Conservation (phyloP, 2,113 vertebrate genomes). For the Connochaetes taurinus region DNA sequence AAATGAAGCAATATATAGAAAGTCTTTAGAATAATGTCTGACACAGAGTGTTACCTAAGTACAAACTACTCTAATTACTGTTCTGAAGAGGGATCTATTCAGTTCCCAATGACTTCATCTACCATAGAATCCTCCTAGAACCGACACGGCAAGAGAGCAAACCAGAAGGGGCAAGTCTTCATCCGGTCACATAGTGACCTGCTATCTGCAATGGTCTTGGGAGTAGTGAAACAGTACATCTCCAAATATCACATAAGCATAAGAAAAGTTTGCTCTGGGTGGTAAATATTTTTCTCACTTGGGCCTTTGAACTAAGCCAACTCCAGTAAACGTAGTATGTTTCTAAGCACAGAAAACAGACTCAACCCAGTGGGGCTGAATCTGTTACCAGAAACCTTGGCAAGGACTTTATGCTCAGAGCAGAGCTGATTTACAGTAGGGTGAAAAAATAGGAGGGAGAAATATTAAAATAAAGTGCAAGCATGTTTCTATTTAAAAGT, state of each 20-base stretch:
- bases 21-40: neutral
- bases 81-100: neutral
- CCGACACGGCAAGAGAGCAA: neutral
- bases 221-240: neutral
- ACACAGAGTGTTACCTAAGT: neutral
- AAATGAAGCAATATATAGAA: neutral
- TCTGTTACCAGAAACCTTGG: constrained; percentile 66
- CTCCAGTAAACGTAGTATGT: constrained; percentile 19
- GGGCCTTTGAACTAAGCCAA: constrained; percentile 3
- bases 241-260: neutral
- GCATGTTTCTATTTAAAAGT: constrained; percentile 76
- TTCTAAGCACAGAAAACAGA: constrained; percentile 59
- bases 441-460: constrained; percentile 32
- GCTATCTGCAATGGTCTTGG: neutral
- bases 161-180: neutral
- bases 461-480: constrained; percentile 74
- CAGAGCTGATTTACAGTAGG: constrained; percentile 48
- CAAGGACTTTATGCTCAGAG: constrained; percentile 59
- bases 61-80: neutral
- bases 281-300: constrained; percentile 2
- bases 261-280: neutral
- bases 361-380: constrained; percentile 54
- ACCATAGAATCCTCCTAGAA: neutral
- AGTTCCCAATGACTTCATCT: neutral
- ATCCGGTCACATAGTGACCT: neutral